Percentiles rank a stretch among this genome's conserved stretches.
These are phyloP conservation scores for Carettochelys insculpta DNA, from an alignment of 2,113 vertebrate genomes.

Conservation along the genomic window DNA sequence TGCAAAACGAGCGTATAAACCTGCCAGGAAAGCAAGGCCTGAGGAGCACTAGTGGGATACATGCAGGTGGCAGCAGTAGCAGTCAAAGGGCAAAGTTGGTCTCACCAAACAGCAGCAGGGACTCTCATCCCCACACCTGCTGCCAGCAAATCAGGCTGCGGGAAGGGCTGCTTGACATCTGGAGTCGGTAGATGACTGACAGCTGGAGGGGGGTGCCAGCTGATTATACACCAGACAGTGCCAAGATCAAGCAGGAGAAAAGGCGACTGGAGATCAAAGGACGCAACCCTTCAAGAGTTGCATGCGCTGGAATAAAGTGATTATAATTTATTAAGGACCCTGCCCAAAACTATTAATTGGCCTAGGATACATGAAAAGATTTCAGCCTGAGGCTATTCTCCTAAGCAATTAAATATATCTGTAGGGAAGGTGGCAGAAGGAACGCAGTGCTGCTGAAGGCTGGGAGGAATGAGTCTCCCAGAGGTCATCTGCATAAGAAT, in stretches of 20 bases:
- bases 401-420: too few species aligned
- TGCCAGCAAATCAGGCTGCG: rapidly evolving
- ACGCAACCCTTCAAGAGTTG: not conserved
- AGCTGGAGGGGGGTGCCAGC: not conserved
- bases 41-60: not conserved
- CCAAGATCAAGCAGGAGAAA: not conserved
- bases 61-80: not conserved
- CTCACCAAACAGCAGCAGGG: not conserved
- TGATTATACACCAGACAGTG: rapidly evolving
- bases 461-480: too few species aligned
- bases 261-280: not conserved
- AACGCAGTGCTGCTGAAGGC: too few species aligned
- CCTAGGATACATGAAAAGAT: not conserved
- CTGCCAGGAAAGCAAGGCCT: not conserved
- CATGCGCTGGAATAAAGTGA: not conserved
- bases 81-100: not conserved
- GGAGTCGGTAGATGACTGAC: too few species aligned
- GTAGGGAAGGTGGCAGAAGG: too few species aligned
- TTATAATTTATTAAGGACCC: constrained; percentile 5
- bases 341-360: constrained; percentile 7
- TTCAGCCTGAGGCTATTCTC: not conserved
- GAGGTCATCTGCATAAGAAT: too few species aligned
- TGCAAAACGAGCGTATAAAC: not conserved
- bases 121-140: not conserved
- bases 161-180: not conserved